Percentiles rank a stretch among this genome's conserved stretches.
These are phyloP conservation scores for Daktulosphaira vitifoliae DNA, from an alignment of 1,140 invertebrate genomes.

Conservation along the genomic window DNA sequence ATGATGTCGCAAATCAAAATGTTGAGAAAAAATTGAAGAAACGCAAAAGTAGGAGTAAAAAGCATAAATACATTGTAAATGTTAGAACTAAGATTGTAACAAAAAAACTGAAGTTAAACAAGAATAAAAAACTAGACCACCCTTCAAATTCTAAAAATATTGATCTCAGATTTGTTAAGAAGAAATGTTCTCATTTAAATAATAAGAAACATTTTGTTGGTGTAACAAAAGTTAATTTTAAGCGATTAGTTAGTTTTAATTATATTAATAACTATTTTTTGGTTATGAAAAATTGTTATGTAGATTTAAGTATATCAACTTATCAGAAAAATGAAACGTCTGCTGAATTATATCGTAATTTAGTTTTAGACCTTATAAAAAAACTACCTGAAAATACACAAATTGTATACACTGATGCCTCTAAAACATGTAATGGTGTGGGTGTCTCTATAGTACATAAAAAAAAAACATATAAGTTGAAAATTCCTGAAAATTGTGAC, in stretches of 20 bases:
- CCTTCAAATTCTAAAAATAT: too few relatives aligned
- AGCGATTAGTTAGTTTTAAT: background rate
- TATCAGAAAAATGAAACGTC: background rate
- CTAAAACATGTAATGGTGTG: conserved; percentile 6
- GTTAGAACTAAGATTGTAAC: background rate
- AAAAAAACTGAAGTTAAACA: too few relatives aligned
- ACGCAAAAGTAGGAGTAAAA: background rate
- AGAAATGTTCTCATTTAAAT: too few relatives aligned
- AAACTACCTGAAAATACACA: background rate
- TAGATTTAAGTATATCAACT: conserved; percentile 2
- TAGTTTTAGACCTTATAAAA: background rate
- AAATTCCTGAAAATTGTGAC: background rate
- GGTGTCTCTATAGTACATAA: conserved; percentile 7
- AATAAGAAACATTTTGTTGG: too few relatives aligned
- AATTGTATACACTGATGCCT: conserved; percentile 26
- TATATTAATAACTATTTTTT: background rate
- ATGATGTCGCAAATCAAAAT: background rate
- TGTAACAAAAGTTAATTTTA: background rate
- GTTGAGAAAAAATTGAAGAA: background rate
- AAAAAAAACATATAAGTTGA: background rate
- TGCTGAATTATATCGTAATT: background rate
- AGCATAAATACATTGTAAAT: background rate
- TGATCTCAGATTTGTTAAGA: too few relatives aligned
- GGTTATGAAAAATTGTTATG: background rate
- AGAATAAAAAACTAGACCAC: too few relatives aligned